A percentile compares a stretch with the other conserved stretches of the same genome.
Conservation (phyloP, 2,113 vertebrate species). For the Melanotaenia duboulayi region DNA sequence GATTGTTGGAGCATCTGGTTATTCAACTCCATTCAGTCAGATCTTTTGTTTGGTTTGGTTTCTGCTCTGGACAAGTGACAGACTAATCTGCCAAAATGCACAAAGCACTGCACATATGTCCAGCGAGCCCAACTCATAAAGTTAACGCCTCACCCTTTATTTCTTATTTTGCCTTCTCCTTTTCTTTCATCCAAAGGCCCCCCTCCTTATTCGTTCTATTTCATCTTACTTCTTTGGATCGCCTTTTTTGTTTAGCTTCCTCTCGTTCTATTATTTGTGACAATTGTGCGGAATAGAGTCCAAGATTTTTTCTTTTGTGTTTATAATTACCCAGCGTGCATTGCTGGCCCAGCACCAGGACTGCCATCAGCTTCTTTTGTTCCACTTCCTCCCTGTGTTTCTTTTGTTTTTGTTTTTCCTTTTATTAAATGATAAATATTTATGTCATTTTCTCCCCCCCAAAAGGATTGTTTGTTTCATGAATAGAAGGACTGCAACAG, state of each 20-base stretch:
- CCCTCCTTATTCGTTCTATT: conserved; percentile 58
- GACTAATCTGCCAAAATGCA: conserved; percentile 90
- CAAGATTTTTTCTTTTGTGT: conserved; percentile 80
- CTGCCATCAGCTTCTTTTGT: conserved; percentile 82
- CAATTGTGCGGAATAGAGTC: conserved; percentile 79
- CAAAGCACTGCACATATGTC: conserved; percentile 79
- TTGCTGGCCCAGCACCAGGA: conserved; percentile 80
- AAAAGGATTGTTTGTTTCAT: conserved; percentile 76
- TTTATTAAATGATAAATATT: conserved; percentile 84
- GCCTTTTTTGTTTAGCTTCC: conserved; percentile 62
- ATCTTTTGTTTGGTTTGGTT: conserved; percentile 81
- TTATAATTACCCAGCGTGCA: conserved; percentile 82
- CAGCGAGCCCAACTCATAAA: conserved; percentile 68
- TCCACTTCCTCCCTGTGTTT: conserved; percentile 81
- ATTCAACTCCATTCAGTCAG: conserved; percentile 76
- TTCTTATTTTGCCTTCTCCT: conserved; percentile 54
- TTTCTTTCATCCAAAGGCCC: conserved; percentile 6
- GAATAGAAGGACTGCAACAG: conserved; percentile 73
- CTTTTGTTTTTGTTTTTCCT: conserved; percentile 81
- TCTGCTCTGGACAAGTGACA: conserved; percentile 83
- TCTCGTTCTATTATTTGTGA: conserved; percentile 79
- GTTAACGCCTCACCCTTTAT: conserved; percentile 67
- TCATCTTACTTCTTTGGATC: conserved; percentile 61
- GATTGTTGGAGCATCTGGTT: conserved; percentile 78
- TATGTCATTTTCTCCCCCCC: conserved; percentile 70